Conservation (phyloP, 2,888 invertebrate species). For the Cepaea hortensis region DNA sequence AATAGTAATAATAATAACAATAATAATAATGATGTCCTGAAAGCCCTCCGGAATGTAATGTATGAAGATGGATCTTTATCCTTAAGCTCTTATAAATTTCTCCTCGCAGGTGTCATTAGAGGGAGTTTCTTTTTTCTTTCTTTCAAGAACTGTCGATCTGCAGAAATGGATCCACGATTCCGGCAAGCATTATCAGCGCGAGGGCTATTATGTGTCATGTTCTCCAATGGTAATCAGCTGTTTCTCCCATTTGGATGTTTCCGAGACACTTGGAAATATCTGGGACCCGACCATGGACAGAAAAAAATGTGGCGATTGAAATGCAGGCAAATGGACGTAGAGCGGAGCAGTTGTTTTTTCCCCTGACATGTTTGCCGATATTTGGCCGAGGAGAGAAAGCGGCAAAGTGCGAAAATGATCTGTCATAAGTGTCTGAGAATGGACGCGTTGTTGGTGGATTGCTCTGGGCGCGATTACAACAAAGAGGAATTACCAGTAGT, state of each 20-base stretch:
- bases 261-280: constrained; percentile 22
- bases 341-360: neutral
- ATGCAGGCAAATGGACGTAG: constrained; percentile 40
- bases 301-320: constrained; percentile 34
- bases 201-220: constrained; percentile 51
- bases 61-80: neutral
- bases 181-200: constrained; percentile 15
- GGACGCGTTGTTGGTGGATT: neutral
- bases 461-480: neutral
- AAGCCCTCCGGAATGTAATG: neutral
- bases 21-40: neutral
- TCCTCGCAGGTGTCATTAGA: constrained; percentile 20
- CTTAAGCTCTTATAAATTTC: constrained; percentile 33
- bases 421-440: constrained; percentile 33
- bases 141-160: constrained; percentile 34
- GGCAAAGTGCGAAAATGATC: constrained; percentile 9
- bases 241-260: constrained; percentile 53
- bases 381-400: neutral
- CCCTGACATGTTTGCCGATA: constrained; percentile 18
- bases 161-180: neutral
- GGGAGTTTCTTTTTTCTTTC: neutral
- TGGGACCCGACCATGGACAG: neutral
- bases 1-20: neutral
- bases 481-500: no score
- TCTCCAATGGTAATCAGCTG: constrained; percentile 53